Evolutionary conservation across 92 coral and sea anemone genomes (phyloP), one percentile per base, ranked within the genome.

Genomic region (Isaurus tuberculatus): DNA sequence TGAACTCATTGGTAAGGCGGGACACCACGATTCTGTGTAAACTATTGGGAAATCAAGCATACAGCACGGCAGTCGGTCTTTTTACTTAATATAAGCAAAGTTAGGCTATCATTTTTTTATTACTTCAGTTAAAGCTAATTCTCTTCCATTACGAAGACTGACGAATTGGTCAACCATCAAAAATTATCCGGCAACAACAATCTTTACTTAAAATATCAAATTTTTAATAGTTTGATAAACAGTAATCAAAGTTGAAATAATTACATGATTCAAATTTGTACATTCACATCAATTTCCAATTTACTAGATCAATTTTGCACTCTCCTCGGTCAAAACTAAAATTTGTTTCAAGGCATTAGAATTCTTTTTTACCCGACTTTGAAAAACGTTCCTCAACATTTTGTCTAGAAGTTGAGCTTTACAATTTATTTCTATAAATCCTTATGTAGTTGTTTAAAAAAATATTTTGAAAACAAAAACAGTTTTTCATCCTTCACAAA

Each of bases 21-120:
- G 70, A 32, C 13, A 34, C 46, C 34, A 33, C 5, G 70, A 16
- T 34, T 44, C 25, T 42, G 14, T 44, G 61, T 72, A 72, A 72
- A 58, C 82, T 77, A 33, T 58, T 23, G 44, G 23, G 7, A 77
- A 73, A 57, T 57, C 69, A 58, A 31, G 44, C 19, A 13, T 20
- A 30, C 75, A 79, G 55, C 94, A 5, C 88, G 42, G 67, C 88
- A 29, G 94, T 81, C 14, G 87, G 92, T 74, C 92, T 73, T 85
- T 88, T 91, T 51, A 73, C 67, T 67, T 84, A 88, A 91, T 91
- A 88, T 68, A 72, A 34, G 37, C 74, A 44, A 80, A 63, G 81
- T 81, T 85, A 81, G 72, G 70, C 63, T 36, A 77, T 77, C 57
- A 77, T 77, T 58, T 58, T 64, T 77, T 77, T 65, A 77, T 77